Evolutionary conservation across 1,140 invertebrate genomes (phyloP).

Genomic region (Drusus annulatus): DNA sequence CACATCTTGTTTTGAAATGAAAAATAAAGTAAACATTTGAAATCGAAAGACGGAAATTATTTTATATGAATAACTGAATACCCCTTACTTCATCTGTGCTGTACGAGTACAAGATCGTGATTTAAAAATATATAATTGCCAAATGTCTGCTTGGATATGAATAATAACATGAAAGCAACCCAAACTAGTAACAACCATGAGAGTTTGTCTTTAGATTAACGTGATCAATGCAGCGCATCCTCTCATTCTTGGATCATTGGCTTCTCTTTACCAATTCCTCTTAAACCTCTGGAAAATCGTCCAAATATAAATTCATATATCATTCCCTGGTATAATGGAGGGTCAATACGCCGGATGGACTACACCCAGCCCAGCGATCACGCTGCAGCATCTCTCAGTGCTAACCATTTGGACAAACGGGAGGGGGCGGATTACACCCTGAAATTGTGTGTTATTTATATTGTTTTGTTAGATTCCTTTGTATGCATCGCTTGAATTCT

Average conservation of each 20-base stretch:
- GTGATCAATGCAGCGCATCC: too few relatives aligned
- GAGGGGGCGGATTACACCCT: slow-evolving; percentile 26
- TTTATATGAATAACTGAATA: too few relatives aligned
- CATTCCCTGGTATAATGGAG: slow-evolving; percentile 37
- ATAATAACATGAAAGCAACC: too few relatives aligned
- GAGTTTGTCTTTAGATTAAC: too few relatives aligned
- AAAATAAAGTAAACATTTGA: too few relatives aligned
- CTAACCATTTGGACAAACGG: slow-evolving; percentile 38
- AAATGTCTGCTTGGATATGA: too few relatives aligned
- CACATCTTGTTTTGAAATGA: too few relatives aligned
- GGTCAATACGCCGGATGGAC: slow-evolving; percentile 35
- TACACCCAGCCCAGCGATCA: neutral
- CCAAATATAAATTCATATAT: slow-evolving; percentile 43
- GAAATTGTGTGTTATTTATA: slow-evolving; percentile 4
- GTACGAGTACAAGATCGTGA: too few relatives aligned
- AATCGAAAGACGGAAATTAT: too few relatives aligned
- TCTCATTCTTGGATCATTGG: neutral
- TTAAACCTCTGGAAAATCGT: slow-evolving; percentile 17
- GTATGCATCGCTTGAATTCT: neutral
- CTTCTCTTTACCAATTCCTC: slow-evolving; percentile 15
- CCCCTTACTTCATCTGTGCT: too few relatives aligned
- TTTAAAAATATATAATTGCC: too few relatives aligned
- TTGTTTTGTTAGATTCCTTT: neutral
- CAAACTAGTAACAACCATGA: too few relatives aligned
- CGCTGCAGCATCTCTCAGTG: slow-evolving; percentile 21